Evolutionary conservation across 2,888 invertebrate genomes (phyloP).

Genomic region (Nemurella pictetii): DNA sequence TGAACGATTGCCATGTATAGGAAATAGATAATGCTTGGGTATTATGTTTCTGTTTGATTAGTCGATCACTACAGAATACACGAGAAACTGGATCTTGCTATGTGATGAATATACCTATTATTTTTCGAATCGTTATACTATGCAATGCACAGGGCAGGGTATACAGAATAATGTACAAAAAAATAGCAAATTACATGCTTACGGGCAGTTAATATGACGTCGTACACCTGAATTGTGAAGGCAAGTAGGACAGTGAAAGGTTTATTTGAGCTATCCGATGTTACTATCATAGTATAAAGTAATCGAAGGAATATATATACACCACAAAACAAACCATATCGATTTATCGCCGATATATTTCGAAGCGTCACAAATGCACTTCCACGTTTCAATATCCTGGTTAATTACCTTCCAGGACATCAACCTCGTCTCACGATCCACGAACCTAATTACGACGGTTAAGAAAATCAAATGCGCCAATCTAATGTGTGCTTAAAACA

Average conservation of each 20-base stretch:
- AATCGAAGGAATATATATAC: background rate
- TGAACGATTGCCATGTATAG: background rate
- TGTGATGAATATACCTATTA: background rate
- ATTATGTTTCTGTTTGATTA: background rate
- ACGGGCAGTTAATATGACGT: background rate
- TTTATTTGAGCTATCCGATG: background rate
- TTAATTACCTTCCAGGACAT: background rate
- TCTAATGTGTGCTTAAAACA: background rate
- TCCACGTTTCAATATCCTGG: background rate
- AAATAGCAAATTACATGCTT: background rate
- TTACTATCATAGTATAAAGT: no score
- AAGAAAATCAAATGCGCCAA: background rate
- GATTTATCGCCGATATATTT: background rate
- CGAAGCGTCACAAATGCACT: background rate
- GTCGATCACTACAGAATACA: background rate
- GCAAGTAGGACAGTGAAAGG: slow-evolving; percentile 13
- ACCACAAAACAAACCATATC: background rate
- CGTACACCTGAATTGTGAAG: background rate
- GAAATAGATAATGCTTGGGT: background rate
- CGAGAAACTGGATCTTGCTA: background rate
- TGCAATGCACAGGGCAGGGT: no score
- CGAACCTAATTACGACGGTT: background rate
- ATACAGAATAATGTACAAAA: no score
- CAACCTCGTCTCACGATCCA: background rate
- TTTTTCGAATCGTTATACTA: no score